These are phyloP conservation scores for Polypedilum vanderplanki DNA, from an alignment of 1,140 invertebrate genomes.

Conservation along the genomic window DNA sequence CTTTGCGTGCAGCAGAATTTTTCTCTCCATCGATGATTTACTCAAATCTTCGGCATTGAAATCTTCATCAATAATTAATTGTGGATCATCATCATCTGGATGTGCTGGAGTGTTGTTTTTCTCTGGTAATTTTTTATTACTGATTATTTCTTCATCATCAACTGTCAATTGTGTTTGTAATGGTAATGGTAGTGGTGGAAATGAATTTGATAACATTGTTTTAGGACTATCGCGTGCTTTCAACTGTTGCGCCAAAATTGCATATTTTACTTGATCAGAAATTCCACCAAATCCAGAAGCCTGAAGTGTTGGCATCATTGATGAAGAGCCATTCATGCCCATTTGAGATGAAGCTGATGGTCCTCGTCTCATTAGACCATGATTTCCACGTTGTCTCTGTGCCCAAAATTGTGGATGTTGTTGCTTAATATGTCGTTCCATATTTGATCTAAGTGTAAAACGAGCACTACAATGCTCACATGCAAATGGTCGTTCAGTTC, in stretches of 20 bases:
- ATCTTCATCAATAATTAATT: constrained; percentile 47
- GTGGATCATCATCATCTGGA: constrained; percentile 45
- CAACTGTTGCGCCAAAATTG: constrained; percentile 67
- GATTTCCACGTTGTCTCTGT: constrained; percentile 53
- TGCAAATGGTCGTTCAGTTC: constrained; percentile 83
- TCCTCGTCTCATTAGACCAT: constrained; percentile 42
- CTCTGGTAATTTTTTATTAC: constrained; percentile 30
- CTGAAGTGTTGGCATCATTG: constrained; percentile 33
- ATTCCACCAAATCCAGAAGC: constrained; percentile 44
- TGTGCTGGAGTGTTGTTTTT: constrained; percentile 23
- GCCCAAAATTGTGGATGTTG: constrained; percentile 86
- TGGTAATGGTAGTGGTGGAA: background rate
- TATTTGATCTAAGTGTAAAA: constrained; percentile 84
- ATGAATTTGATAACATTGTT: background rate
- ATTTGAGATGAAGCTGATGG: constrained; percentile 34
- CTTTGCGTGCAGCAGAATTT: constrained; percentile 45
- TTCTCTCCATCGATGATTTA: constrained; percentile 30
- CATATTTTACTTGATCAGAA: constrained; percentile 69
- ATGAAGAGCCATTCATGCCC: constrained; percentile 15
- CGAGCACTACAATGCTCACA: constrained; percentile 82
- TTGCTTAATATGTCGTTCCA: constrained; percentile 89
- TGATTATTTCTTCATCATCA: constrained; percentile 2
- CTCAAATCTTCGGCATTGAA: constrained; percentile 40
- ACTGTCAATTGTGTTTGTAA: constrained; percentile 28
- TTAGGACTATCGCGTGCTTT: constrained; percentile 45